phyloP scores from a whole-genome alignment of 1,140 invertebrate species.

The Halictus rubicundus region DNA sequence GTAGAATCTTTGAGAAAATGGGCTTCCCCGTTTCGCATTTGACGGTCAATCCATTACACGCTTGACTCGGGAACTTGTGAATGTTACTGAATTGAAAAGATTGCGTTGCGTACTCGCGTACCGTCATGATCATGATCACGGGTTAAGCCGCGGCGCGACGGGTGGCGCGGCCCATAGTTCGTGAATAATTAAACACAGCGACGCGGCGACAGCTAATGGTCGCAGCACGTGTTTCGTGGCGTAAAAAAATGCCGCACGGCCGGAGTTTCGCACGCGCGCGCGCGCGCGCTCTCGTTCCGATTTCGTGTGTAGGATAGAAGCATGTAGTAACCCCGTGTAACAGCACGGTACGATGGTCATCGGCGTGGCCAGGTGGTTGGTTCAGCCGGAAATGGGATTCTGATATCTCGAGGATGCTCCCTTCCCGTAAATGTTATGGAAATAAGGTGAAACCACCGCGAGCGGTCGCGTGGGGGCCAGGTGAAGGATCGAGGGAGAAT shows the following conservation, averaged over 20 bases:
- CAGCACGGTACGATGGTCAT: conserved; percentile 55
- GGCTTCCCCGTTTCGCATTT: too few species aligned
- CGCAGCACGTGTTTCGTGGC: conserved; percentile 48
- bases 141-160: background rate
- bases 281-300: background rate
- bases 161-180: background rate
- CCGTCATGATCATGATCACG: background rate
- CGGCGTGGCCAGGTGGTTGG: conserved; percentile 65
- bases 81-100: background rate
- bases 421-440: conserved; percentile 63
- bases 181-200: conserved; percentile 32
- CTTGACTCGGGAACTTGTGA: background rate
- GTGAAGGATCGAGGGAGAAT: conserved; percentile 15
- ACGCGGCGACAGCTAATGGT: conserved; percentile 28
- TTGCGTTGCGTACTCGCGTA: background rate
- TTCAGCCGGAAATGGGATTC: conserved; percentile 73
- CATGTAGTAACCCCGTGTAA: conserved; percentile 51
- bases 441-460: conserved; percentile 71
- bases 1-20: too few species aligned
- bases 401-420: conserved; percentile 60
- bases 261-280: conserved; percentile 47
- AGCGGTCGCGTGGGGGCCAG: conserved; percentile 46
- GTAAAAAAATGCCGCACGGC: conserved; percentile 22
- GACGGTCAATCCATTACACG: too few species aligned
- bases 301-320: conserved; percentile 9